Evolutionary conservation across 1,140 invertebrate genomes (phyloP).

Genomic region (Fopius arisanus): DNA sequence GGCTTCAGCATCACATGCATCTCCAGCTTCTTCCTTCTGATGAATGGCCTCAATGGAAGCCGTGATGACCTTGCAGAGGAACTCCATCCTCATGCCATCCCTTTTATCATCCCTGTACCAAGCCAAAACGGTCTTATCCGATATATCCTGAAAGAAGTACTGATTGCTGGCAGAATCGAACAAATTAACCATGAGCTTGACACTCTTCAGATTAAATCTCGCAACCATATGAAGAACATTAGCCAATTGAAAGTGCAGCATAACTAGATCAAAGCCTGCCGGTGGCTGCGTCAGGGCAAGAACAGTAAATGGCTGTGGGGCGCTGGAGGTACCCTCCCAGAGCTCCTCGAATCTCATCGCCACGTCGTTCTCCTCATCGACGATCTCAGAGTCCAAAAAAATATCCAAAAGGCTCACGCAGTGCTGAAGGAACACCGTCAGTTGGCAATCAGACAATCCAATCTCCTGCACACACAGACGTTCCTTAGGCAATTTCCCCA

Average conservation of each 20-base stretch:
- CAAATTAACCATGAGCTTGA: conserved; percentile 76
- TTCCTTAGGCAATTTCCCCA: conserved; percentile 87
- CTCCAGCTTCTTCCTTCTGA: conserved; percentile 60
- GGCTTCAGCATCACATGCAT: conserved; percentile 66
- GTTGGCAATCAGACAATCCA: conserved; percentile 74
- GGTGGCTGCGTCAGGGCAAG: conserved; percentile 79
- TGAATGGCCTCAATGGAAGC: conserved; percentile 71
- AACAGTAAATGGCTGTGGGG: conserved; percentile 73
- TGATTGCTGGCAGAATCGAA: conserved; percentile 76
- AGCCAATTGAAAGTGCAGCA: conserved; percentile 81
- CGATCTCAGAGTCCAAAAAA: conserved; percentile 70
- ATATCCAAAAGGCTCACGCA: conserved; percentile 77
- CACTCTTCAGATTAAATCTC: conserved; percentile 77
- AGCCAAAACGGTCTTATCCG: conserved; percentile 54
- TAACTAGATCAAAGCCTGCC: conserved; percentile 78
- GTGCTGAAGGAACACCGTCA: conserved; percentile 75
- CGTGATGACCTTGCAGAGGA: conserved; percentile 72
- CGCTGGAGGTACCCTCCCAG: conserved; percentile 69
- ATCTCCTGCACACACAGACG: conserved; percentile 78
- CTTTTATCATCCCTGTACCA: conserved; percentile 63
- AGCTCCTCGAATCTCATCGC: conserved; percentile 73
- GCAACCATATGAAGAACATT: conserved; percentile 81
- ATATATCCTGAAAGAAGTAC: conserved; percentile 65
- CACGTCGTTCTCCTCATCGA: conserved; percentile 43
- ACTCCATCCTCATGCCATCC: conserved; percentile 68